Base-by-base conservation (phyloP, 2,113 vertebrate genomes). In the Pteronura brasiliensis region DNA sequence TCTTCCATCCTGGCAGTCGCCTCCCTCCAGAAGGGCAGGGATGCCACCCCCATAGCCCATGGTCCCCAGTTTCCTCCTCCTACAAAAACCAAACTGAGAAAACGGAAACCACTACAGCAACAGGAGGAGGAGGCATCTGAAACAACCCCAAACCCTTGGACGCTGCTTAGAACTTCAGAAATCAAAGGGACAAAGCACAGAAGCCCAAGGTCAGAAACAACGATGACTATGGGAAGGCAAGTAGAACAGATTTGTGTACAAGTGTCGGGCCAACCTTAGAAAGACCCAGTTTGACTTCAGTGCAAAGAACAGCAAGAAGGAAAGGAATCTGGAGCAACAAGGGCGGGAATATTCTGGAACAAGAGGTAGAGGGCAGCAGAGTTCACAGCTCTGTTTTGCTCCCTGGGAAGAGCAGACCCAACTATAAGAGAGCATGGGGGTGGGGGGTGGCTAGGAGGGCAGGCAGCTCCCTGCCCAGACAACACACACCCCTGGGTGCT, bases 1-100 rank as follows among this genome's bases (percentile, higher is more conserved):
- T 34, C 34, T 27, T 12, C 18, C 39, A 0, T 6, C 13, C 17
- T 4, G 3, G 25, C 1, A 4, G 20, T 55, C 4, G 1, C 36
- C 47, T 81, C 34, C 39, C 63, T 57, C 17, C 42, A 4, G 52
- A 27, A 49, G 57, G 7, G 52, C 47, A 9, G 39, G 31, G 21
- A 1, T 25, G 44, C 61, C 61, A 11, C 59, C n/a, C 49, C 25
- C 23, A 4, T 0, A 12, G 20, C 85, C 59, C 15, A 23, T 10
- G 52, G 57, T 63, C 49, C 12, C 34, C 5, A 7, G 17, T 15
- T 14, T 59, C 88, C 44, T 59, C 88, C 52, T 67, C 61, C 39
- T 47, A 36, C 63, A 34, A 69, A 52, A 57, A 34, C 44, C 20
- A 29, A 39, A 3, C 9, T 34, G 52, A 55, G 39, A 82, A 61